These are phyloP conservation scores for Fratercula arctica DNA, from an alignment of 2,797 vertebrate species.

Conservation along the genomic window DNA sequence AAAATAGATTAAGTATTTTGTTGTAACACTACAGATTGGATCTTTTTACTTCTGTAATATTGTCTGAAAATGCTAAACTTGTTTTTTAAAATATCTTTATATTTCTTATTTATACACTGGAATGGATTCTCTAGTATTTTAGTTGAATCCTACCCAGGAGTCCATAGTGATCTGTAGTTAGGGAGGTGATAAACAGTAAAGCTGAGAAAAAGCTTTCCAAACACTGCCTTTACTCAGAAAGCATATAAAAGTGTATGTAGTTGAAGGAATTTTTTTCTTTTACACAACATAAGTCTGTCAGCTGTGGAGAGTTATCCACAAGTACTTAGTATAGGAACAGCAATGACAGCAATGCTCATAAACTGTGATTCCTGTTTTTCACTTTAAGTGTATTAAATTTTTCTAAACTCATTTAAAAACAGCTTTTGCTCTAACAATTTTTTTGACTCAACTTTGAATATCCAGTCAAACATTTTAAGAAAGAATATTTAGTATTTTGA, in stretches of 20 bases:
- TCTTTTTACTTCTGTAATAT: fast-evolving
- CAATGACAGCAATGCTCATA: not conserved
- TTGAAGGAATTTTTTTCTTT: not conserved
- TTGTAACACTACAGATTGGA: not conserved
- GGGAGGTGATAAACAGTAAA: not conserved
- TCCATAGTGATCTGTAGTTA: not conserved
- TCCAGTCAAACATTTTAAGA: not conserved
- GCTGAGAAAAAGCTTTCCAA: not conserved
- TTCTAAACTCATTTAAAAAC: not conserved
- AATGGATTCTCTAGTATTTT: not conserved
- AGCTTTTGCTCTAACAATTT: not conserved
- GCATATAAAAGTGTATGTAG: not conserved
- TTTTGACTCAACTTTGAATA: not conserved
- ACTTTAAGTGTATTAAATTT: not conserved
- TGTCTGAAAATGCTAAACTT: not conserved
- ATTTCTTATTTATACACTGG: not conserved
- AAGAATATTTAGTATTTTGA: not conserved
- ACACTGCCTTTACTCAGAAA: not conserved
- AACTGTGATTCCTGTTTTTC: not conserved
- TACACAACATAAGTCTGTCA: not conserved
- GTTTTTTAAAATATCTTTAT: not conserved
- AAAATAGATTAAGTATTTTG: not conserved
- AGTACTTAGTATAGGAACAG: not conserved
- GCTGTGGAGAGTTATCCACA: not conserved
- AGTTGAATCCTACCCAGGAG: not conserved